These are phyloP conservation scores for Diarsia dahlii DNA, from an alignment of 2,888 invertebrate species.

Conservation along the genomic window DNA sequence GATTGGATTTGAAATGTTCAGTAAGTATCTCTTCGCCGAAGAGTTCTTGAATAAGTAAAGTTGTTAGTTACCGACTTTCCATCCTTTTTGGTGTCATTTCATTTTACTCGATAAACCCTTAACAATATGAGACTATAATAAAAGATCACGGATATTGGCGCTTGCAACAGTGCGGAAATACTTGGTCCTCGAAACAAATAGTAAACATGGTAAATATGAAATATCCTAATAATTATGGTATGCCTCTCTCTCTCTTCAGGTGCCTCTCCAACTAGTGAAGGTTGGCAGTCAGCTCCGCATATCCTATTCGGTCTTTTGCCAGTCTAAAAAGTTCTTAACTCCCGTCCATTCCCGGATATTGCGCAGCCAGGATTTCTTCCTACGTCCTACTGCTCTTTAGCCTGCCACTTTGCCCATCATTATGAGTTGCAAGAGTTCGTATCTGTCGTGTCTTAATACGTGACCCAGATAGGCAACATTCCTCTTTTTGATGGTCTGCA, in stretches of 20 bases:
- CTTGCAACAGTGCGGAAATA: neutral
- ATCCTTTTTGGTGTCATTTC: neutral
- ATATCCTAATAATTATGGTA: neutral
- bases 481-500: no score
- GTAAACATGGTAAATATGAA: neutral
- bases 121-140: neutral
- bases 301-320: no score
- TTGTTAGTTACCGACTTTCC: neutral
- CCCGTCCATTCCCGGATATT: no score
- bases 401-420: no score
- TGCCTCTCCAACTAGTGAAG: no score
- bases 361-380: no score
- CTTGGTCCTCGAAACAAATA: neutral
- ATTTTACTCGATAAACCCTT: neutral
- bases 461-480: no score
- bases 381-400: no score
- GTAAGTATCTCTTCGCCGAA: neutral
- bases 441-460: no score
- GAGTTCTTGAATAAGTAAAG: neutral
- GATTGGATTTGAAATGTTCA: neutral
- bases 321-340: no score
- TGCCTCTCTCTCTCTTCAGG: neutral
- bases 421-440: no score
- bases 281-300: no score
- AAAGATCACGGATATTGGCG: neutral